Evolutionary conservation across 2,797 vertebrate species (phyloP), one percentile per base, ranked within the genome.

Genomic region (Acipenser ruthenus): DNA sequence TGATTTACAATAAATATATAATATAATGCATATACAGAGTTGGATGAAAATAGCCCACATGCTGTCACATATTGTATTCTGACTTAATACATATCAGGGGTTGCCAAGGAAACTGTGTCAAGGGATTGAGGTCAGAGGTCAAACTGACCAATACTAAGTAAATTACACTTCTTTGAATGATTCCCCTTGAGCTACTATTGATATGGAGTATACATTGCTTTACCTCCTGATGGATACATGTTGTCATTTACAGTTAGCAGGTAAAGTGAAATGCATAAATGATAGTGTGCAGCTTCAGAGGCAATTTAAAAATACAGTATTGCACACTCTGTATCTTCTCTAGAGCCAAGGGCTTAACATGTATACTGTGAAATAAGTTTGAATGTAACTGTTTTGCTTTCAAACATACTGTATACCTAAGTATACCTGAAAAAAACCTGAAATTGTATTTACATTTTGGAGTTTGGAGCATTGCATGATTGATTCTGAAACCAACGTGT

Each of bases 121-220:
- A 91, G 93, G 92, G 91, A 94, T 89, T 75, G 75, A 87, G 94
- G 93, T 95, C 91, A 89, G 82, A 85, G 94, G 93, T 96, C 95
- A 96, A 97, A 94, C 95, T 96, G 95, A 96, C 95, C 94, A 95
- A 95, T 94, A 94, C 89, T 79, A 88, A 95, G 92, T 89, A 95
- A 95, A 97, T 97, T 97, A 93, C 92, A 94, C 93, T 93, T 91
- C 90, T 91, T 88, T 84, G 82, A 95, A 91, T 91, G 90, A 95
- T 94, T 93, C 92, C 89, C 91, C 90, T 84, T 91, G 92, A 94
- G 94, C 93, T 88, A 83, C 88, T 89, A 89, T 89, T 91, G 90
- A 93, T 89, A 91, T 79, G 72, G 90, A 86, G 83, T 86, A 5
- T 37, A 37, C 37, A 37, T 37, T 37, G 37, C 37, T 76, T 77